These are phyloP conservation scores for Tyrannus savana DNA, from an alignment of 2,113 vertebrate genomes.

Conservation along the genomic window DNA sequence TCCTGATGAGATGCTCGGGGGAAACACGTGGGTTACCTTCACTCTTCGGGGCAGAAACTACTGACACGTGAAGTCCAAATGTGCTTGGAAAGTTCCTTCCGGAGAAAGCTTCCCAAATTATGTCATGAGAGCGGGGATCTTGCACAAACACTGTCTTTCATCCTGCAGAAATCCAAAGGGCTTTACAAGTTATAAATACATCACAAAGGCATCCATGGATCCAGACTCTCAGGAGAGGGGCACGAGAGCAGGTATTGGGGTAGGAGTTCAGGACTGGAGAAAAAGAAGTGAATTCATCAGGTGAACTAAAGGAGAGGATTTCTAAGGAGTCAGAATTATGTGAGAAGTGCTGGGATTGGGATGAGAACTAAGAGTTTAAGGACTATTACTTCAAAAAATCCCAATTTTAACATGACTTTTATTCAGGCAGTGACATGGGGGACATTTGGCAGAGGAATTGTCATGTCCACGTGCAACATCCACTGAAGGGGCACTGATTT, in stretches of 20 bases:
- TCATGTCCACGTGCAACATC: background rate
- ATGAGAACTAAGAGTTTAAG: background rate
- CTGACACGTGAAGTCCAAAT: background rate
- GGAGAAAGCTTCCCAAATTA: background rate
- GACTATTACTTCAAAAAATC: accelerated
- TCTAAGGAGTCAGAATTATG: background rate
- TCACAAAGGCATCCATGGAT: background rate
- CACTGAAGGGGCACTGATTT: background rate
- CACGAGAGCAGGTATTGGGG: background rate
- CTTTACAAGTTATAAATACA: background rate
- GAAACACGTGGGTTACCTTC: background rate
- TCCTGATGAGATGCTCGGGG: background rate
- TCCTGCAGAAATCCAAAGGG: background rate
- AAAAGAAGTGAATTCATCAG: background rate
- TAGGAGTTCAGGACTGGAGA: background rate
- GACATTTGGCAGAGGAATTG: background rate
- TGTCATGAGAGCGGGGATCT: background rate
- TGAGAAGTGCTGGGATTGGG: background rate
- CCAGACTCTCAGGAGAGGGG: background rate
- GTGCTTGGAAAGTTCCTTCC: background rate
- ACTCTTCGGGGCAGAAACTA: background rate
- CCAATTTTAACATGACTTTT: background rate
- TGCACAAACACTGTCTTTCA: background rate
- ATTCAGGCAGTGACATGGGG: background rate
- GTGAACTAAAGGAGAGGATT: background rate